These are phyloP conservation scores for Trileptium ribeirensis DNA, from an alignment of 2,888 invertebrate species.

Conservation along the genomic window DNA sequence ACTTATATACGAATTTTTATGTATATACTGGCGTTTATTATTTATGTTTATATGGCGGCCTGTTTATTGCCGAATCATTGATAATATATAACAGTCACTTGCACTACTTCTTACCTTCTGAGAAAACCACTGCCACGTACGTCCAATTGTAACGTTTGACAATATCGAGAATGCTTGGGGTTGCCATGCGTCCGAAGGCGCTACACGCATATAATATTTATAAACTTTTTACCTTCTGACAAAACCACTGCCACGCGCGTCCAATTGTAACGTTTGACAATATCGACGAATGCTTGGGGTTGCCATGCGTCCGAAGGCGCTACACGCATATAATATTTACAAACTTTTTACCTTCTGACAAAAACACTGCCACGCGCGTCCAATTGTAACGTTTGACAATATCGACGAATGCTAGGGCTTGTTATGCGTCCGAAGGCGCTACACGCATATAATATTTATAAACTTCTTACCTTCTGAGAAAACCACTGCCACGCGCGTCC, in stretches of 20 bases:
- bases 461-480: conserved; percentile 67
- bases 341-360: conserved; percentile 70
- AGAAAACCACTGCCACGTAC: conserved; percentile 68
- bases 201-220: conserved; percentile 71
- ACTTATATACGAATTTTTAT: too few species aligned
- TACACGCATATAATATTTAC: conserved; percentile 70
- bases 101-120: too few species aligned
- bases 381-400: conserved; percentile 65
- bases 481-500: conserved; percentile 71
- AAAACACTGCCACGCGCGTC: conserved; percentile 70
- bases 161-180: conserved; percentile 66
- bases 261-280: conserved; percentile 66
- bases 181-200: conserved; percentile 70
- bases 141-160: conserved; percentile 67
- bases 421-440: conserved; percentile 69
- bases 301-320: conserved; percentile 72
- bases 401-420: conserved; percentile 67
- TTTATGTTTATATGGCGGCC: too few species aligned
- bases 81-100: too few species aligned
- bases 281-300: conserved; percentile 66
- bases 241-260: conserved; percentile 70
- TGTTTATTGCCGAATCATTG: too few species aligned
- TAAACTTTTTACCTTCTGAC: conserved; percentile 70
- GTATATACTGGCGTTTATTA: too few species aligned
- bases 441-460: conserved; percentile 70